Conservation (phyloP, 2,797 vertebrate genomes). For the Pangasius larnaudii region DNA sequence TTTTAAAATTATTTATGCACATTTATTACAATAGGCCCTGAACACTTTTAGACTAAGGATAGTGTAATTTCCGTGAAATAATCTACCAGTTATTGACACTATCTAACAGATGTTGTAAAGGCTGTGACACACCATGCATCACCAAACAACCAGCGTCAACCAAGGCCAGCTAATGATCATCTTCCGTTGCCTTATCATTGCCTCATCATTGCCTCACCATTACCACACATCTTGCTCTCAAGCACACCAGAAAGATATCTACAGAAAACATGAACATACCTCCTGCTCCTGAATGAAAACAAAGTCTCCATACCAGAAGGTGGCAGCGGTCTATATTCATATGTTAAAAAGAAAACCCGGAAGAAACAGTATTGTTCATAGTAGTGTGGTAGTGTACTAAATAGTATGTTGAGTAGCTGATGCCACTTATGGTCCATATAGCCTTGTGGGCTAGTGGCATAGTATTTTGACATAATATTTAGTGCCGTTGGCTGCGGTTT, state of each 20-base stretch:
- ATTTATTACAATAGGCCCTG: slow-evolving; percentile 1
- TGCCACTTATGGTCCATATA: not conserved
- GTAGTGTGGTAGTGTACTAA: not conserved
- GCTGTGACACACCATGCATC: slow-evolving; percentile 5
- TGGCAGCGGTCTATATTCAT: not conserved
- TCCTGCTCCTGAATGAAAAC: not conserved
- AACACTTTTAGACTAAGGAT: not conserved
- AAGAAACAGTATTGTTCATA: not conserved
- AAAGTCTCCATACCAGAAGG: not conserved
- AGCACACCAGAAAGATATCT: not conserved
- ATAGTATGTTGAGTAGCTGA: not conserved
- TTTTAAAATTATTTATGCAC: not conserved
- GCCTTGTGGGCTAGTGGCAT: not conserved
- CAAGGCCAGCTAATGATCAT: slow-evolving; percentile 10
- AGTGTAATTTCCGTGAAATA: slow-evolving; percentile 13
- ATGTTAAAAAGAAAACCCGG: not conserved
- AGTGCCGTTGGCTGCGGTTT: not conserved
- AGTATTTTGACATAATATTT: not conserved
- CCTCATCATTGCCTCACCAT: slow-evolving; percentile 29
- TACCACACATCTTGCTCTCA: not conserved
- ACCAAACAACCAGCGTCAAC: not conserved
- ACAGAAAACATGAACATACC: not conserved
- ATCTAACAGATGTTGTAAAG: slow-evolving; percentile 10
- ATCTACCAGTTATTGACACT: not conserved
- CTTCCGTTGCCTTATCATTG: slow-evolving; percentile 26